Conservation (phyloP, 2,113 vertebrate genomes). For the Rousettus leschenaultii region DNA sequence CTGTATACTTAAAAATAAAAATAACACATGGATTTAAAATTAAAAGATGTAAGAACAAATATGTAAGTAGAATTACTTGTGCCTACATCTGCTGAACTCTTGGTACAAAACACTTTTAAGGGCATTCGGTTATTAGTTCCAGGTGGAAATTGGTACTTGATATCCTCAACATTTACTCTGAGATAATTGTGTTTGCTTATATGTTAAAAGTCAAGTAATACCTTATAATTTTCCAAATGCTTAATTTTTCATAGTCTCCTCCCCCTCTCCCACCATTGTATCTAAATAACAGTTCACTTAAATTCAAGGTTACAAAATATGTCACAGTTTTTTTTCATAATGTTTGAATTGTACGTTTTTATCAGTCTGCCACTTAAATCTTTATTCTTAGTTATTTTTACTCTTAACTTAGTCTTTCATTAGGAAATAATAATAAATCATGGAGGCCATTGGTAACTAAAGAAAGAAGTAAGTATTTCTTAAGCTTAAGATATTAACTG, state of each 20-base stretch:
- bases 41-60: not conserved
- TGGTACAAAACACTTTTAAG: not conserved
- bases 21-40: conserved; percentile 33
- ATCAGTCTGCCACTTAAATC: not conserved
- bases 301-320: not conserved
- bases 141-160: not conserved
- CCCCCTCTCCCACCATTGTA: accelerated
- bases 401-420: not conserved
- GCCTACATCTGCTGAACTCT: not conserved
- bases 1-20: conserved; percentile 30
- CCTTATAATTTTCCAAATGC: not conserved
- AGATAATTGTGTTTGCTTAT: not conserved
- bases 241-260: not conserved
- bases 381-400: not conserved
- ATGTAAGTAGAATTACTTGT: not conserved
- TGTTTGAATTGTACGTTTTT: not conserved
- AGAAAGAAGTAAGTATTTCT: not conserved
- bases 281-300: not conserved
- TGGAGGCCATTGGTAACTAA: not conserved
- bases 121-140: not conserved
- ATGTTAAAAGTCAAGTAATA: not conserved
- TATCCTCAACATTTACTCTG: not conserved
- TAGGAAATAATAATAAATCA: conserved; percentile 14
- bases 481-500: not conserved
- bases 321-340: not conserved